These are phyloP conservation scores for Theodoxus fluviatilis DNA, from an alignment of 2,888 invertebrate genomes.

Conservation along the genomic window DNA sequence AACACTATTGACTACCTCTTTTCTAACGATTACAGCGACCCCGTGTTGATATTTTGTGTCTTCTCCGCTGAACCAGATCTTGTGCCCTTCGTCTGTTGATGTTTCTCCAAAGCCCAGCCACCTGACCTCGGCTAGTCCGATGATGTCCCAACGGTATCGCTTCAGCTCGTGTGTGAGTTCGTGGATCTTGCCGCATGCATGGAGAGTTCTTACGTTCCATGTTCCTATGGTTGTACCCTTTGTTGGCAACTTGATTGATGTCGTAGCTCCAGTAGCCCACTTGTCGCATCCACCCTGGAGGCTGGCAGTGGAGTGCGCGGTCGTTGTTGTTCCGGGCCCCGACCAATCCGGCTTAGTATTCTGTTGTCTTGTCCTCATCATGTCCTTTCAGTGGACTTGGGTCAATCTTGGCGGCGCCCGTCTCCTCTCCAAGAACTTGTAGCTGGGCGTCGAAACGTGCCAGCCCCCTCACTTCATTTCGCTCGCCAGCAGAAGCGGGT, in stretches of 20 bases:
- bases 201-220: neutral
- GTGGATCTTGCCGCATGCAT: slow-evolving; percentile 1
- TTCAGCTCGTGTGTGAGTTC: neutral
- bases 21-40: too few relatives aligned
- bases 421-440: slow-evolving; percentile 23
- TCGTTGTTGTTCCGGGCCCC: slow-evolving; percentile 15
- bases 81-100: slow-evolving; percentile 11
- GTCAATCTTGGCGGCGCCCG: slow-evolving; percentile 1
- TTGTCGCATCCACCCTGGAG: slow-evolving; percentile 19
- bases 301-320: slow-evolving; percentile 1
- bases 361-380: neutral
- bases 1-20: too few relatives aligned
- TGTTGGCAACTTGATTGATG: slow-evolving; percentile 2
- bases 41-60: neutral
- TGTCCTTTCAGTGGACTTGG: slow-evolving; percentile 5
- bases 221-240: slow-evolving; percentile 4
- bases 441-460: too few relatives aligned
- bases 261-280: neutral
- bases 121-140: neutral
- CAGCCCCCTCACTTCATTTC: too few relatives aligned
- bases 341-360: neutral
- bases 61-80: slow-evolving; percentile 7
- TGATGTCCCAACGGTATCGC: neutral
- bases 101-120: neutral
- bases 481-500: too few relatives aligned